Conservation (phyloP, 2,113 vertebrate species). For the Poeciliopsis retropinna region DNA sequence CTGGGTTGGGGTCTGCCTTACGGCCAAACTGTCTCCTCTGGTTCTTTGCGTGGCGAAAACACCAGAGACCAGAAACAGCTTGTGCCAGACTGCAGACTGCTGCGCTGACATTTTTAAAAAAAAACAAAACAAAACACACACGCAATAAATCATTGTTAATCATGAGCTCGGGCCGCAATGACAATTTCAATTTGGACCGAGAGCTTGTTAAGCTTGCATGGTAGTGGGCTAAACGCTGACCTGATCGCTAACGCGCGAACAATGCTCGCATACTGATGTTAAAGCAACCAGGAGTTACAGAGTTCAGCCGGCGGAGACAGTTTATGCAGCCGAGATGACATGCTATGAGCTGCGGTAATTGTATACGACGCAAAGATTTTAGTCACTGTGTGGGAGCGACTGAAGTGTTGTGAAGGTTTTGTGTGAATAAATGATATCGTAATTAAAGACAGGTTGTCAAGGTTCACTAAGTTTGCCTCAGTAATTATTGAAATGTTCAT, state of each 20-base stretch:
- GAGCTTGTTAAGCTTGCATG: constrained; percentile 2
- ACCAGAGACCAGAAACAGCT: constrained; percentile 10
- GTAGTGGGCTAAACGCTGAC: constrained; percentile 1
- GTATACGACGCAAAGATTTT: background rate
- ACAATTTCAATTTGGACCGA: constrained; percentile 21
- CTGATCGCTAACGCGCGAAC: background rate
- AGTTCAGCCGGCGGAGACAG: background rate
- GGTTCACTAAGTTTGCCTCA: background rate
- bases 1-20: no score
- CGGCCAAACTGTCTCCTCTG: constrained; percentile 7
- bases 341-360: background rate
- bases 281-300: background rate
- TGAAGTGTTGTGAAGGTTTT: background rate
- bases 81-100: constrained; percentile 9
- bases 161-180: background rate
- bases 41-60: constrained; percentile 20
- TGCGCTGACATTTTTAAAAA: background rate
- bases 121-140: background rate
- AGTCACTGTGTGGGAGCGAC: background rate
- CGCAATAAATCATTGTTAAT: background rate
- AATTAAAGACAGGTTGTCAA: background rate
- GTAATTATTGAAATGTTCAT: background rate
- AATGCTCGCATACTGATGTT: background rate
- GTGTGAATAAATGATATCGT: background rate
- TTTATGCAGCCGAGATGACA: background rate